Evolutionary conservation across 2,888 invertebrate genomes (phyloP), one percentile per base, ranked within the genome.

Genomic region (Abrostola tripartita): DNA sequence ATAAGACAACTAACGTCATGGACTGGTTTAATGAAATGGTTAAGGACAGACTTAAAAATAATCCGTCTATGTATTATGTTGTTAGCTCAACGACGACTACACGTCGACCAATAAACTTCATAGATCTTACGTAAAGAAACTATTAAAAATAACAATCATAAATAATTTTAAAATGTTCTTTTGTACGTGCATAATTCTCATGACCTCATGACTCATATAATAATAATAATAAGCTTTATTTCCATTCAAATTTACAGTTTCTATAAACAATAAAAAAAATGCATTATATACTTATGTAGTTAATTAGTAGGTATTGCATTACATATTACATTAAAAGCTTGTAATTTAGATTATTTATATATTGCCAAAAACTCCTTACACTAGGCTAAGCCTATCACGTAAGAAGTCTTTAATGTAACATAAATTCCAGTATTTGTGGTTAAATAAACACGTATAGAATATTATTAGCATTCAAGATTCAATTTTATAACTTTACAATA

Each of bases 1-100:
- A 68, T 38, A 65, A 65, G 54, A 57, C 81, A 10, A 84, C 85
- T 0, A 81, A 80, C 61, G 81, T 78, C 7, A 85, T 91, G 85
- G 83, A 88, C 10, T 91, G 91, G 90, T 90, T 91, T 55, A 84
- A 84, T 38, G 68, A 74, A 55, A 74, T 79, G 52, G 65, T 85
- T 14, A 76, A 74, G 61, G 65, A 74, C n/a, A 83, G 77, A 64
- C 54, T 86, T 2, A 79, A 73, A 55, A 70, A 81, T 36, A 73
- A 65, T 9, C 65, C 79, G 36, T 73, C 63, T 75, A 9, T 49
- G 81, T 47, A 74, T 84, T 51, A 62, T 83, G 50, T 72, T 83
- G 37, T 68, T 10, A 63, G 44, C 58, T 44, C 62, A 41, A 85
- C 81, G 5, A 82, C 85, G 5, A 64, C 67, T 14, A 58, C 52